Percentiles rank a stretch among this genome's conserved stretches.
phyloP scores from a whole-genome alignment of 2,797 vertebrate species.

The Kryptopterus vitreolus region DNA sequence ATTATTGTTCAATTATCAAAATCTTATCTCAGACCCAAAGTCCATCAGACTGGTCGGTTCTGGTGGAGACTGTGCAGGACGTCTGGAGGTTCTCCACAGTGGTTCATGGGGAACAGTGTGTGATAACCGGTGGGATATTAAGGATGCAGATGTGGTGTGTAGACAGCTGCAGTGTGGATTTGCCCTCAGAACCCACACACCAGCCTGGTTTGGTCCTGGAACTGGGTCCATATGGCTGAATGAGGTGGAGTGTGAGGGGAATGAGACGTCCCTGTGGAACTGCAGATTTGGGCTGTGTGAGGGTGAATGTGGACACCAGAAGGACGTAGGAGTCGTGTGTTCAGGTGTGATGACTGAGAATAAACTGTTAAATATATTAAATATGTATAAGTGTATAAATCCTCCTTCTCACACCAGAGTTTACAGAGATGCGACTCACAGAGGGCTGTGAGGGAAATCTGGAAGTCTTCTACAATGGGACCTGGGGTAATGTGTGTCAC shows the following conservation, averaged over 20 bases:
- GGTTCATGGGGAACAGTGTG: conserved; percentile 35
- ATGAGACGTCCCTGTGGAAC: too few species aligned
- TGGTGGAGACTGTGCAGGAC: conserved; percentile 35
- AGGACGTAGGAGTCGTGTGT: too few species aligned
- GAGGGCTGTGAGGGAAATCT: conserved; percentile 18
- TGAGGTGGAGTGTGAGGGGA: not conserved
- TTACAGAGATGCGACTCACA: conserved; percentile 15
- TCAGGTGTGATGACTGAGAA: not conserved
- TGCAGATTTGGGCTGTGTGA: too few species aligned
- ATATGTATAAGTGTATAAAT: not conserved
- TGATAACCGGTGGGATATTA: not conserved
- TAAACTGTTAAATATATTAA: not conserved
- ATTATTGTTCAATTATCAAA: too few species aligned
- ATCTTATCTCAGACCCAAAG: too few species aligned
- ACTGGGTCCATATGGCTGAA: not conserved
- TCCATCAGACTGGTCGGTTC: conserved; percentile 32
- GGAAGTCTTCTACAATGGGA: conserved; percentile 65
- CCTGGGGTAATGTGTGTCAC: conserved; percentile 20
- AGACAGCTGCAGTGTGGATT: too few species aligned
- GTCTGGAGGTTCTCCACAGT: conserved; percentile 21
- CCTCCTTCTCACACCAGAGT: not conserved
- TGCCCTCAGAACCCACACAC: too few species aligned
- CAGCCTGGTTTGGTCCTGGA: too few species aligned
- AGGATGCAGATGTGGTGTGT: not conserved
- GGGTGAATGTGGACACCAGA: too few species aligned